phyloP scores from a whole-genome alignment of 1,140 invertebrate species.

The Adelges cooleyi region DNA sequence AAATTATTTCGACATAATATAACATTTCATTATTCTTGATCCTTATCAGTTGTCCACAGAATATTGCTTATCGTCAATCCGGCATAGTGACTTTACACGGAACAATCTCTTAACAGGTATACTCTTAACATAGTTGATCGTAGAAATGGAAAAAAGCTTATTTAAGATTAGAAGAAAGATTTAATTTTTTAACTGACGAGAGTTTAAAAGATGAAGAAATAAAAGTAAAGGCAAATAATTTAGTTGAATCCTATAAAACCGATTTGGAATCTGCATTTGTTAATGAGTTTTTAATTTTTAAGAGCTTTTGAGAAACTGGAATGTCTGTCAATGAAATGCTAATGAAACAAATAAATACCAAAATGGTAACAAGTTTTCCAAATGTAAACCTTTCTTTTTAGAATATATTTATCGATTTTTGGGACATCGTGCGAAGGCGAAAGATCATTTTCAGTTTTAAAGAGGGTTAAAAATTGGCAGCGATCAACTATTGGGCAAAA shows the following conservation, averaged over 20 bases:
- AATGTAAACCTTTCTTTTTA: neutral
- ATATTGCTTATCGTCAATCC: neutral
- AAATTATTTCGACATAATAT: too few species aligned
- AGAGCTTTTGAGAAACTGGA: neutral
- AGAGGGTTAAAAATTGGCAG: constrained; percentile 18
- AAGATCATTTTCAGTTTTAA: constrained; percentile 29
- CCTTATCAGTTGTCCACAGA: too few species aligned
- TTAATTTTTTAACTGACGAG: neutral
- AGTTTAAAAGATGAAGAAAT: neutral
- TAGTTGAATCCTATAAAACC: neutral
- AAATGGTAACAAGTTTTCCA: neutral
- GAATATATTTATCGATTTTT: neutral
- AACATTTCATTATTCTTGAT: too few species aligned
- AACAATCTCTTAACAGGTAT: too few species aligned
- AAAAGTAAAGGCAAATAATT: neutral
- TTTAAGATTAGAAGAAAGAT: neutral
- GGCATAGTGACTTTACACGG: neutral
- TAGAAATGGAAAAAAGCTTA: neutral
- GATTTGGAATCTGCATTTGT: neutral
- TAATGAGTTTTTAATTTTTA: neutral
- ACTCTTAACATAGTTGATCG: too few species aligned
- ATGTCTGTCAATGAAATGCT: neutral
- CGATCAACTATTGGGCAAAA: neutral
- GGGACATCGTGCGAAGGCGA: constrained; percentile 23
- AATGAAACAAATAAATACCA: neutral